Conservation (phyloP, 2,113 vertebrate species). For the Platanista minor region DNA sequence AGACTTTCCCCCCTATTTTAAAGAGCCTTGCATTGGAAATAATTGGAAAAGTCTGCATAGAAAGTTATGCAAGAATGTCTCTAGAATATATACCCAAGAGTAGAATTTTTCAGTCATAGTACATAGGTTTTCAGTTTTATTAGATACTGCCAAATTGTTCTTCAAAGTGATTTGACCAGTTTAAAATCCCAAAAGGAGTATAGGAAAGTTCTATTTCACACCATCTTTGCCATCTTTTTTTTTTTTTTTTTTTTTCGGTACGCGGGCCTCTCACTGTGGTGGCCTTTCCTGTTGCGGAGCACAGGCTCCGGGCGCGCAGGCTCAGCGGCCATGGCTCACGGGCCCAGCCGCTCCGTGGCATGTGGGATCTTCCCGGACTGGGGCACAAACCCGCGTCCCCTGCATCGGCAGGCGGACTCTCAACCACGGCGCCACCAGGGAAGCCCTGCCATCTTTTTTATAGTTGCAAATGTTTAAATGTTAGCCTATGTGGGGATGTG, state of each 20-base stretch:
- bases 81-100: neutral
- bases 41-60: neutral
- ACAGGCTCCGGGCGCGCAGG: too few relatives aligned
- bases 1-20: neutral
- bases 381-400: too few relatives aligned
- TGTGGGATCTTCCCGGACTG: too few relatives aligned
- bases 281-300: too few relatives aligned
- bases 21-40: neutral
- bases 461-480: slow-evolving; percentile 1
- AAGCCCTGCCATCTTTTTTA: neutral
- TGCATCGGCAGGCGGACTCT: too few relatives aligned
- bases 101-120: neutral
- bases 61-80: neutral
- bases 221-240: neutral
- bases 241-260: neutral
- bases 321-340: too few relatives aligned
- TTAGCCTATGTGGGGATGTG: neutral
- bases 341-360: too few relatives aligned
- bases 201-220: neutral
- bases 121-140: slow-evolving; percentile 19
- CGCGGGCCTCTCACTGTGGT: too few relatives aligned
- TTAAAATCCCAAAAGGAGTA: neutral
- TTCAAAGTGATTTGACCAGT: slow-evolving; percentile 36
- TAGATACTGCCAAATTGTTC: neutral
- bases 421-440: too few relatives aligned